Evolutionary conservation across 2,797 vertebrate species (phyloP), one percentile per base, ranked within the genome.

Genomic region (Leptodactylus fallax): DNA sequence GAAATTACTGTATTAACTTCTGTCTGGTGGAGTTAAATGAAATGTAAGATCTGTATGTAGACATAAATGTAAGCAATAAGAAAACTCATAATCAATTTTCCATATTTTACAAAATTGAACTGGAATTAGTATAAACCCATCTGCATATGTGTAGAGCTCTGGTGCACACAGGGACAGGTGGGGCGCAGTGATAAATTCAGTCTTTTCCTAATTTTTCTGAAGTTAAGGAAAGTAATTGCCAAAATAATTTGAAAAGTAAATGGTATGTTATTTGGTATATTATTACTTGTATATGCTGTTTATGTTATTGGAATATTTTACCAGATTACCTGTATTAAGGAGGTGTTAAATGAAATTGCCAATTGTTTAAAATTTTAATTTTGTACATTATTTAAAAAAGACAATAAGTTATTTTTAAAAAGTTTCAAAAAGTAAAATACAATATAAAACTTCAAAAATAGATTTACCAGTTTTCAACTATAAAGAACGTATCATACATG

Each of bases 61-160:
- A 53, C 71, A 82, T 74, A 79, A 83, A 87, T 83, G 87, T 88
- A 88, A 85, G 83, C 87, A 88, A 85, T 88, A 79, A 88, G 87
- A 88, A 88, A 88, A 85, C 83, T 85, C 83, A 67, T 88, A 88
- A 85, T 85, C 87, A 88, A 88, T 88, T 88, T 88, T 88, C 78
- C 87, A 88, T 88, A 85, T 88, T 88, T 63, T 79, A 58, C 36
- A 74, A 81, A 81, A 88, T 81, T 81, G 78, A 74, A 85, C 78
- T 85, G 67, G 87, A 88, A 85, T 85, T 81, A 81, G 51, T 88
- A 81, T 55, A 85, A 88, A 83, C 7, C 55, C 83, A 77, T 85
- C 47, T 53, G 83, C 79, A 80, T 85, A 76, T 81, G 58, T 85
- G 65, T 74, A 27, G 27, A 76, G 67, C 82, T 80, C 55, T 23